A percentile compares a stretch with the other conserved stretches of the same genome.
phyloP scores from a whole-genome alignment of 2,113 vertebrate genomes.

The Bostrychus sinensis region DNA sequence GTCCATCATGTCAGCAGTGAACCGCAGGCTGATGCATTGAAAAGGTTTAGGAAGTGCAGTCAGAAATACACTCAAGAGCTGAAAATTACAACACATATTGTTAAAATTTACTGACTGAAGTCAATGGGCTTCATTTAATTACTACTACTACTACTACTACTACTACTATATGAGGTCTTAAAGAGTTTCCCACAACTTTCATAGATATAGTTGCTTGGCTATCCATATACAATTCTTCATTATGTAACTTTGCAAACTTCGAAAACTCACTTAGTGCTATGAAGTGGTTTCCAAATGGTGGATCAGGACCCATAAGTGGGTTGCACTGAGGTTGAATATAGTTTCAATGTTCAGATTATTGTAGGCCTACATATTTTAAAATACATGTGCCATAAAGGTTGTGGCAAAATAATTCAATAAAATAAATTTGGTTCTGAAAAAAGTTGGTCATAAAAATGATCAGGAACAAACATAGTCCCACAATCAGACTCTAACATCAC shows the following conservation, averaged over 20 bases:
- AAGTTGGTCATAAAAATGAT: background rate
- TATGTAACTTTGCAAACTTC: too few species aligned
- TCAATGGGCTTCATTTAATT: too few species aligned
- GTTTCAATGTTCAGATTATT: too few species aligned
- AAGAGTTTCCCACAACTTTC: too few species aligned
- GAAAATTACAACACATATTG: too few species aligned
- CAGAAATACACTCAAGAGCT: slow-evolving; percentile 37
- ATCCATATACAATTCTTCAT: too few species aligned
- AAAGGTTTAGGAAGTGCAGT: slow-evolving; percentile 48
- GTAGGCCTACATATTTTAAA: background rate
- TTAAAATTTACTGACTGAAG: too few species aligned
- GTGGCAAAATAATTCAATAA: background rate
- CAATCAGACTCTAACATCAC: too few species aligned
- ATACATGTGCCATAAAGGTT: background rate
- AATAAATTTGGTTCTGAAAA: background rate
- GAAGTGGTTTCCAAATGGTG: background rate
- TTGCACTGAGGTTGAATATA: background rate
- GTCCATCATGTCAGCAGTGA: slow-evolving; percentile 58
- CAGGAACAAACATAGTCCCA: background rate
- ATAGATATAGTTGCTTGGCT: too few species aligned
- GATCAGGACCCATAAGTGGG: background rate
- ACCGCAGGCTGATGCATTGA: slow-evolving; percentile 58
- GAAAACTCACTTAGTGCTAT: too few species aligned
- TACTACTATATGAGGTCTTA: too few species aligned
- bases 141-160: too few species aligned